Base-by-base conservation (phyloP, 2,888 invertebrate species). In the Mayetiola destructor region DNA sequence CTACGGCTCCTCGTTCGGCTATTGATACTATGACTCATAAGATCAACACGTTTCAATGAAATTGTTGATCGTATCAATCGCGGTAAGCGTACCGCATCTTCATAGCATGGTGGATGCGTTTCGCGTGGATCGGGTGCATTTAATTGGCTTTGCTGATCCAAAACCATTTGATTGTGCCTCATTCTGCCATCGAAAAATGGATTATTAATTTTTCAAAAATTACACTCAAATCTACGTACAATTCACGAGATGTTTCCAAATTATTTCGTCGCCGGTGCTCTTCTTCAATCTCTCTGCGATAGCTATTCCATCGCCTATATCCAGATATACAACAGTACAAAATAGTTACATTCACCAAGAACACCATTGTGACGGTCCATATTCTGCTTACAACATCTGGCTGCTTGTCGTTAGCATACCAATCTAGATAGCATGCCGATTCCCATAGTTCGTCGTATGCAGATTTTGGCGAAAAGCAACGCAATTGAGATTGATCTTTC, bases 41-140 rank as follows among this genome's bases (percentile, higher is more conserved):
- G 27, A 48, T 12, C n/a, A 6, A 2, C 9, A 16, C 9, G 27
- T n/a, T 55, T 36, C 37, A 73, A 68, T 0, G 80, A 80, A 63
- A 78, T 77, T 64, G 76, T 77, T 0, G 82, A 81, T 3, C 76
- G 68, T 63, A 79, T 80, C 37, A 84, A 64, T 65, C 82, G 80
- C 1, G 85, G 84, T 80, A 88, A 81, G 20, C 80, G 76, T 58
- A 88, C 74, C 32, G 87, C 88, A 72, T 86, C 87, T 63, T 81
- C 82, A 64, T 88, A 88, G 3, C 82, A 81, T 0, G 88, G 88
- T 36, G 86, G 82, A 59, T 80, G 77, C 30, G 82, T 75, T 69
- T 85, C 85, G 62, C 84, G 76, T 1, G 80, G 80, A 68, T 84
- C 83, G 6, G 83, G 80, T 21, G 82, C 79, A 65, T 80, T 83